phyloP scores from a whole-genome alignment of 2,113 vertebrate genomes.

The Paralichthys olivaceus region DNA sequence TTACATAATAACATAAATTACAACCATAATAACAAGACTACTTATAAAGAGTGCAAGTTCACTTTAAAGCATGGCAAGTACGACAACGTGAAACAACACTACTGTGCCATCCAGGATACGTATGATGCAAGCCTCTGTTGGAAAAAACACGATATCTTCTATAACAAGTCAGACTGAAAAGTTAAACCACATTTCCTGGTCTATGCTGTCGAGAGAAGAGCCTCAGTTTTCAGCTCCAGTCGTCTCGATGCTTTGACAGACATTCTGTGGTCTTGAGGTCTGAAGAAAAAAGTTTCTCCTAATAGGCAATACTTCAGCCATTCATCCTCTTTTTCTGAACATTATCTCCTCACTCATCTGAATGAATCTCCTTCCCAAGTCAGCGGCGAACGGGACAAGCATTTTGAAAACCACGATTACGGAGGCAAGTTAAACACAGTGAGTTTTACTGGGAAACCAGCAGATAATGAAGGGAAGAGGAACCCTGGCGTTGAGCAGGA shows the following conservation, averaged over 20 bases:
- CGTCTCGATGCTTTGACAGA: slow-evolving; percentile 40
- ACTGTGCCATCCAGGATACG: slow-evolving; percentile 28
- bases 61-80: slow-evolving; percentile 70
- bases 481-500: slow-evolving; percentile 21
- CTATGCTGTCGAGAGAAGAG: slow-evolving; percentile 13
- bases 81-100: slow-evolving; percentile 40
- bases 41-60: slow-evolving; percentile 53
- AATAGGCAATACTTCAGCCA: not conserved
- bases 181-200: slow-evolving; percentile 21
- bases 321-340: slow-evolving; percentile 10
- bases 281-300: slow-evolving; percentile 33
- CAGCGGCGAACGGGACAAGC: slow-evolving; percentile 3
- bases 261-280: slow-evolving; percentile 68
- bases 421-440: slow-evolving; percentile 58
- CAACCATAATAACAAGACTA: slow-evolving; percentile 42
- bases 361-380: slow-evolving; percentile 4
- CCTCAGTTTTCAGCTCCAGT: slow-evolving; percentile 18
- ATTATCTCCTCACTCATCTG: slow-evolving; percentile 3
- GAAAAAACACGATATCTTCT: slow-evolving; percentile 16
- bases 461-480: slow-evolving; percentile 21
- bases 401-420: slow-evolving; percentile 28
- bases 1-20: slow-evolving; percentile 48
- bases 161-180: slow-evolving; percentile 19
- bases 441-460: slow-evolving; percentile 54
- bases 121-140: slow-evolving; percentile 29